Conservation (phyloP, 2,888 invertebrate species). For the Physocephala rufipes region DNA sequence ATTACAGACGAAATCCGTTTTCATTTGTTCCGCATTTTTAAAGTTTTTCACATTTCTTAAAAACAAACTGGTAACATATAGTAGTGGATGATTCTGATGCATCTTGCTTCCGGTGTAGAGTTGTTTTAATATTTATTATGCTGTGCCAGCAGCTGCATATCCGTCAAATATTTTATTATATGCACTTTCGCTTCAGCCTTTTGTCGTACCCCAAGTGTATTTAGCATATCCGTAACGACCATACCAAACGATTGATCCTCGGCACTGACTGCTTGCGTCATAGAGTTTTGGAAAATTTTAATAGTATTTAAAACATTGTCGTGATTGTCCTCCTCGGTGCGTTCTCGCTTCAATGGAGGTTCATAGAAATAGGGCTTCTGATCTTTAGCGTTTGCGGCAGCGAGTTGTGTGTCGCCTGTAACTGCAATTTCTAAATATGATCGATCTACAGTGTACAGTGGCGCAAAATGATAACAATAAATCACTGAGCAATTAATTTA, state of each 20-base stretch:
- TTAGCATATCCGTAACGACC: constrained; percentile 61
- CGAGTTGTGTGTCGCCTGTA: constrained; percentile 59
- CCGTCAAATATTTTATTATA: constrained; percentile 61
- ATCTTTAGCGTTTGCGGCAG: constrained; percentile 53
- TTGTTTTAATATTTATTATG: constrained; percentile 58
- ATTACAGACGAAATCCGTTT: constrained; percentile 9
- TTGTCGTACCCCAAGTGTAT: constrained; percentile 60
- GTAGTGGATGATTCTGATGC: constrained; percentile 23
- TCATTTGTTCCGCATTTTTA: constrained; percentile 22
- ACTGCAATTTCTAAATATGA: constrained; percentile 58
- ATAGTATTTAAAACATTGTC: constrained; percentile 62
- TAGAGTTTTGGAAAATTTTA: constrained; percentile 61
- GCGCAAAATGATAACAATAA: constrained; percentile 31
- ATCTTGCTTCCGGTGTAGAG: background rate
- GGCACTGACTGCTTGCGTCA: constrained; percentile 60
- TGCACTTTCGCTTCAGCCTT: constrained; percentile 63
- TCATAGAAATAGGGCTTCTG: constrained; percentile 62
- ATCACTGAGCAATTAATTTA: constrained; percentile 17
- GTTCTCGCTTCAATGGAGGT: constrained; percentile 59
- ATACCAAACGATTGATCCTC: constrained; percentile 62
- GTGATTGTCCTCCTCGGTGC: constrained; percentile 59
- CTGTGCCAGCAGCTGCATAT: constrained; percentile 61
- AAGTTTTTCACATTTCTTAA: constrained; percentile 26
- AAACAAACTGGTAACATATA: constrained; percentile 32
- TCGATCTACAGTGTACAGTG: constrained; percentile 39